A percentile compares a stretch with the other conserved stretches of the same genome.
Evolutionary conservation across 2,797 vertebrate species (phyloP).

Genomic region (Syngnathus acus): DNA sequence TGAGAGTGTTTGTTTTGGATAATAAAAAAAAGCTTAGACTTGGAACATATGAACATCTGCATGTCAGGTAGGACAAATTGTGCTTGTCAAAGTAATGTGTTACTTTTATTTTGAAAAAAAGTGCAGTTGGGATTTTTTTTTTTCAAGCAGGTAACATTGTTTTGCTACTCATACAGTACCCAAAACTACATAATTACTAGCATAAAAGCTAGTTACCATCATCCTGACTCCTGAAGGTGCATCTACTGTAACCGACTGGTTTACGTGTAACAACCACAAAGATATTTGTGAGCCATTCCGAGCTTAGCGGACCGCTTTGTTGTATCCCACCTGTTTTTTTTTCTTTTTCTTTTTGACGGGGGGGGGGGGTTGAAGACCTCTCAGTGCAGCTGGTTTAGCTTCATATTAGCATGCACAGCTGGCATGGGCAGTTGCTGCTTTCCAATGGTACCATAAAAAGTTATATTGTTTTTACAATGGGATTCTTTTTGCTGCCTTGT

Average conservation of each 20-base stretch:
- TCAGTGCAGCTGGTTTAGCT: constrained; percentile 43
- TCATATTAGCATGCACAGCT: constrained; percentile 51
- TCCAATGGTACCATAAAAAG: too few relatives aligned
- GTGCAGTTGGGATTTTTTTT: background rate
- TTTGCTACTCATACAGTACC: background rate
- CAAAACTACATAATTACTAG: background rate
- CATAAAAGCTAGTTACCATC: background rate
- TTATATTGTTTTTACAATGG: background rate
- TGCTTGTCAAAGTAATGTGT: background rate
- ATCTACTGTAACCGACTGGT: constrained; percentile 7
- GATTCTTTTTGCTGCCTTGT: background rate
- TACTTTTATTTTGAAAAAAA: background rate
- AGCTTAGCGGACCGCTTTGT: constrained; percentile 65
- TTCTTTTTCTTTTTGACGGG: too few relatives aligned
- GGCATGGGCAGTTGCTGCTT: constrained; percentile 45
- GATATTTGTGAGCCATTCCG: constrained; percentile 51
- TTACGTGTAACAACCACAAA: constrained; percentile 27
- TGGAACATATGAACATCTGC: background rate
- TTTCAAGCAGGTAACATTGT: constrained; percentile 3
- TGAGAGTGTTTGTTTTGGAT: too few relatives aligned
- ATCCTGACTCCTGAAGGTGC: background rate
- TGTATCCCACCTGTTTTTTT: constrained; percentile 62
- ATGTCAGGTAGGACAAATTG: background rate
- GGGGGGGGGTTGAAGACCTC: constrained; percentile 48
- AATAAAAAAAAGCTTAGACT: too few relatives aligned